Evolutionary conservation across 2,888 invertebrate species (phyloP).

Genomic region (Nymphalis urticae): DNA sequence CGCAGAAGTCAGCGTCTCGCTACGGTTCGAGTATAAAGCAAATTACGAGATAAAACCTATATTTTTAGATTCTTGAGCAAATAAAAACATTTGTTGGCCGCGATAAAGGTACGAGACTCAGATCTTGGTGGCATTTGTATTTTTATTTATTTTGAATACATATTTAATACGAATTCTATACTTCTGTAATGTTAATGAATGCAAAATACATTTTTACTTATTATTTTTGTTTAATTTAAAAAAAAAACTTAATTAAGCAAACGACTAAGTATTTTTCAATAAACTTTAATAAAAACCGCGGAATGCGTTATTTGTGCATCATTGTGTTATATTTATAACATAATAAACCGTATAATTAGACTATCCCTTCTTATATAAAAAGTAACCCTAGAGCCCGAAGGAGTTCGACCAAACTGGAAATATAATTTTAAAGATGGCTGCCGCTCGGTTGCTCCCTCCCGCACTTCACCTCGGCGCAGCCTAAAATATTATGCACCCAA

Average conservation of each 20-base stretch:
- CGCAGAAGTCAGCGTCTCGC: constrained; percentile 53
- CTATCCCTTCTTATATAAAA: constrained; percentile 53
- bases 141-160: constrained; percentile 1
- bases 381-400: constrained; percentile 64
- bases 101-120: constrained; percentile 5
- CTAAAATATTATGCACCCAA: constrained; percentile 83
- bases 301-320: too few relatives aligned
- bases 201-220: neutral
- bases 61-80: constrained; percentile 8
- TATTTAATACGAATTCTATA: constrained; percentile 1
- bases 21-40: constrained; percentile 18
- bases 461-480: constrained; percentile 68
- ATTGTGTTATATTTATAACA: too few relatives aligned
- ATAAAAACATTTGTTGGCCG: neutral
- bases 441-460: constrained; percentile 63
- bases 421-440: constrained; percentile 81
- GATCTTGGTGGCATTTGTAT: constrained; percentile 8
- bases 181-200: neutral
- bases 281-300: too few relatives aligned
- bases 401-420: constrained; percentile 77
- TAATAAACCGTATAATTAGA: neutral
- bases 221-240: neutral
- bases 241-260: too few relatives aligned
- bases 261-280: too few relatives aligned
- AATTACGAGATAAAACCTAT: constrained; percentile 28